Evolutionary conservation across 1,140 invertebrate species (phyloP), one percentile per base, ranked within the genome.

Genomic region (Euborellia annulipes): DNA sequence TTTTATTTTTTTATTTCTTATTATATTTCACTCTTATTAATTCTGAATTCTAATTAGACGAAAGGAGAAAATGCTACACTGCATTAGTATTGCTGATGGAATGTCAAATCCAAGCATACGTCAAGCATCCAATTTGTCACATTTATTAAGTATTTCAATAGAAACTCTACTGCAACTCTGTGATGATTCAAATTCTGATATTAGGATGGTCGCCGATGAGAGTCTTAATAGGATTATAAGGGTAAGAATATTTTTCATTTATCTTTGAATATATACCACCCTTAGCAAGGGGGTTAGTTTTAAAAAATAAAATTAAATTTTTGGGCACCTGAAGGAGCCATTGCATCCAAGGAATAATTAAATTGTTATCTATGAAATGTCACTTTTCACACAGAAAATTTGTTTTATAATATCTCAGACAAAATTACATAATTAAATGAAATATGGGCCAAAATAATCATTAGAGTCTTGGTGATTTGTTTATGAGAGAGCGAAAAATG

Each of bases 201-300:
- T 85, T 18, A 64, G 82, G 40, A 79, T 82, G 63, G 72, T 78
- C 37, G 81, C 82, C 23, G 80, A 85, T 62, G 84, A 87, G 63
- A 82, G 78, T 57, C 64, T 88, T 0, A 85, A 85, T 56, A 74
- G 73, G 62, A 78, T 83, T 45, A 81, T 85, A 54, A 74, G 80
- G 62, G 78, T 82, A 60, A 56, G 60, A 46, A 4, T 6, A 4
- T 27, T 27, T 27, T 27, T 6, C 23, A 27, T 27, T n/a, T n/a
- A n/a, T n/a, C n/a, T n/a, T n/a, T n/a, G n/a, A n/a, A n/a, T n/a
- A n/a, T n/a, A n/a, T n/a, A n/a, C n/a, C n/a, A n/a, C n/a, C n/a
- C n/a, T n/a, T n/a, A n/a, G n/a, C n/a, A n/a, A n/a, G n/a, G n/a
- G n/a, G n/a, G n/a, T n/a, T n/a, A n/a, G n/a, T n/a, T n/a, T n/a